Evolutionary conservation across 2,797 vertebrate species (phyloP), one percentile per base, ranked within the genome.

Genomic region (Notamacropus eugenii): DNA sequence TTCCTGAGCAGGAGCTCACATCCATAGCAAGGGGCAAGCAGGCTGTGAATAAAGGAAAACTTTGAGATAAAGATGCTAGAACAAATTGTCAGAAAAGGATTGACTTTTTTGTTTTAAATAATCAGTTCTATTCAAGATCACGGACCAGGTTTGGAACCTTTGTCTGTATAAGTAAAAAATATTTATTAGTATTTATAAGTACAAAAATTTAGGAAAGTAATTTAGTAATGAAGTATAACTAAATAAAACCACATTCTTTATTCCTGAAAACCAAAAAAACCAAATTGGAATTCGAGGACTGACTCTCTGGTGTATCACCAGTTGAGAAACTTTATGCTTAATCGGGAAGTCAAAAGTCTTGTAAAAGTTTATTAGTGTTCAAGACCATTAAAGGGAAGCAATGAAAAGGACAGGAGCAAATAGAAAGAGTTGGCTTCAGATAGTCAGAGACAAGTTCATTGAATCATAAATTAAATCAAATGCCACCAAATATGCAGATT

Each of bases 381-480:
- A 95, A 97, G 94, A 96, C 95, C 95, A 97, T 97, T 98, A 98
- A 96, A n/a, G 0, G 67, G 46, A 98, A 97, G 90, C 82, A 91
- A 19, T 92, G 97, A 54, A 93, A 98, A 95, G 97, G 96, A 82
- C 91, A 98, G 98, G 97, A 91, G 46, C 93, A 97, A 94, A 97
- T 96, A 98, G 95, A 95, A 98, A 96, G 91, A 97, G 95, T 59
- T 62, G 92, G 90, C 56, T 97, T 98, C 1, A 4, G 93, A 96
- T 56, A 96, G 95, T 92, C 96, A 96, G 91, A 96, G 2, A 4
- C 50, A 96, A 97, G 96, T 97, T 93, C 93, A 98, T 97, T 94
- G 94, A 91, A 97, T 97, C 8, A 0, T 97, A 98, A 98, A 98
- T 98, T 97, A 98, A 98, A 97, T 96, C 74, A 98, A 98, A 98